These are phyloP conservation scores for Lycaon pictus DNA, from an alignment of 2,113 vertebrate genomes.

Conservation along the genomic window DNA sequence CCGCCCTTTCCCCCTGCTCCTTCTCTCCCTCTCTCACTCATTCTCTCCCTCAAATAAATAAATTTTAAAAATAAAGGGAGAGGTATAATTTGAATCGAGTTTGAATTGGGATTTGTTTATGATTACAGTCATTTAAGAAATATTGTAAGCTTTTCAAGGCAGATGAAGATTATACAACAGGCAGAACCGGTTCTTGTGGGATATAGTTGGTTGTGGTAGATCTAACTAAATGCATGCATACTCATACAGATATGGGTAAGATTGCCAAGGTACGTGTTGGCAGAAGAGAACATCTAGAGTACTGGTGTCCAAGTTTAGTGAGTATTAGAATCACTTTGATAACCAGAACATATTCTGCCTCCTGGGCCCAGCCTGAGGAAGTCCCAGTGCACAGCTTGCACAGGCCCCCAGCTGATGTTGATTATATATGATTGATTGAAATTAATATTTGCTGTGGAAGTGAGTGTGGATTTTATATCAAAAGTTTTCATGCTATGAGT, in stretches of 20 bases:
- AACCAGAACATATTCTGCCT: background rate
- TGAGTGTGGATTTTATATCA: conserved; percentile 19
- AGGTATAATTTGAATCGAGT: conserved; percentile 86
- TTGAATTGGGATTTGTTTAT: background rate
- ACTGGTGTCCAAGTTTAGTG: background rate
- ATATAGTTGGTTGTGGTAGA: background rate
- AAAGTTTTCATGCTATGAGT: background rate
- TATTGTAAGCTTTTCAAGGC: background rate
- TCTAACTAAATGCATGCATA: background rate
- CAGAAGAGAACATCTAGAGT: background rate
- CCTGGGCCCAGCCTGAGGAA: background rate
- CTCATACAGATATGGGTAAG: background rate
- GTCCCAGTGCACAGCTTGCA: background rate
- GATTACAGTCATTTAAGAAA: background rate
- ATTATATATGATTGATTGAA: background rate
- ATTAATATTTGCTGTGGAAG: conserved; percentile 10
- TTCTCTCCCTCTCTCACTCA: too few relatives aligned
- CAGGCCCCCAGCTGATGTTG: background rate
- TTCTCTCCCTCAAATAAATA: background rate
- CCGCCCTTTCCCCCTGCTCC: too few relatives aligned
- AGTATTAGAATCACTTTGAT: background rate
- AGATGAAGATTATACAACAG: background rate
- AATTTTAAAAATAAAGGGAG: conserved; percentile 75
- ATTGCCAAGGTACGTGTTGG: background rate
- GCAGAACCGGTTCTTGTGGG: background rate